Percentiles rank a stretch among this genome's conserved stretches.
Evolutionary conservation across 2,888 invertebrate genomes (phyloP).

Genomic region (Teinopalpus imperialis): DNA sequence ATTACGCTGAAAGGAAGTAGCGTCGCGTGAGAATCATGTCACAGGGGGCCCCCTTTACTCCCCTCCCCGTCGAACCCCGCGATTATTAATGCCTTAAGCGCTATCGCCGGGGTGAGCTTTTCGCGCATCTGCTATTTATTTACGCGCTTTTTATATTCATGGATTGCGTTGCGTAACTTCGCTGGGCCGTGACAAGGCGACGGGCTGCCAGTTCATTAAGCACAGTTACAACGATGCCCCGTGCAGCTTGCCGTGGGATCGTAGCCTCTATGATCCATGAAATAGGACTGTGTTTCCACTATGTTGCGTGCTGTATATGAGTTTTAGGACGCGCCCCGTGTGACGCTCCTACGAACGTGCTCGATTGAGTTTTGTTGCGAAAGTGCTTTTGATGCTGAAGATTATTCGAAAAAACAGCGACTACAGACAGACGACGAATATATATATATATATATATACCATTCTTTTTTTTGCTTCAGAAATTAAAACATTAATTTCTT

Average conservation of each 20-base stretch:
- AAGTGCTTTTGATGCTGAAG: conserved; percentile 43
- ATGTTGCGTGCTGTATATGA: conserved; percentile 40
- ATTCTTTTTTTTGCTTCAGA: no score
- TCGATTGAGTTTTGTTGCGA: conserved; percentile 64
- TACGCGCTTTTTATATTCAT: conserved; percentile 81
- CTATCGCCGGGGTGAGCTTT: conserved; percentile 74
- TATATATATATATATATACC: no score
- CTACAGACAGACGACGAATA: no score
- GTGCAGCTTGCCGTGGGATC: conserved; percentile 39
- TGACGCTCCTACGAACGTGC: conserved; percentile 57
- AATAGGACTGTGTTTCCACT: conserved; percentile 37
- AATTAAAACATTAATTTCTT: no score
- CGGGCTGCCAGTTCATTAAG: conserved; percentile 74
- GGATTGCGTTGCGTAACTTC: conserved; percentile 65
- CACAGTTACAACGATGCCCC: conserved; percentile 49
- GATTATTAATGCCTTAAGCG: conserved; percentile 79
- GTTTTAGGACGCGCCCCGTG: conserved; percentile 65
- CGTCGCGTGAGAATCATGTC: conserved; percentile 80
- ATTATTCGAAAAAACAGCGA: no score
- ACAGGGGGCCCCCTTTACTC: conserved; percentile 42
- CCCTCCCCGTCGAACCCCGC: conserved; percentile 46
- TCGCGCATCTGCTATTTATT: conserved; percentile 82
- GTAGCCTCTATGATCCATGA: conserved; percentile 38
- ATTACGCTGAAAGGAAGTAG: conserved; percentile 74
- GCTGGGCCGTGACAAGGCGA: conserved; percentile 61